Evolutionary conservation across 2,888 invertebrate species (phyloP).

Genomic region (Candidula unifasciata): DNA sequence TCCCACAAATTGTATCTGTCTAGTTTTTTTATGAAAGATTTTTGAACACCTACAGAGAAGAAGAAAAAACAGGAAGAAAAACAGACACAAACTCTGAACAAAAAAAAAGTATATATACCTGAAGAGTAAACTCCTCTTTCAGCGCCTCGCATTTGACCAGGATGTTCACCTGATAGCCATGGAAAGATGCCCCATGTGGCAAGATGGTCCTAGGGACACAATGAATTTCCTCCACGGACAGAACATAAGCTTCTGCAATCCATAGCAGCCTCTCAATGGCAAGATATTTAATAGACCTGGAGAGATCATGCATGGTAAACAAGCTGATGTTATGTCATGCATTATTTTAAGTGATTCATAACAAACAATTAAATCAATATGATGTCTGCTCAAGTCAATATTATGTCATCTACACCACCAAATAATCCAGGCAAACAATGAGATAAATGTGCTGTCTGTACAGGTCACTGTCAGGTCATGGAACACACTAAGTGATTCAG

Average conservation of each 20-base stretch:
- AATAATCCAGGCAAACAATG: too few species aligned
- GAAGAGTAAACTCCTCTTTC: conserved; percentile 76
- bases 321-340: too few species aligned
- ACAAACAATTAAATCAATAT: neutral
- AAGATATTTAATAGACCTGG: conserved; percentile 75
- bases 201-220: conserved; percentile 77
- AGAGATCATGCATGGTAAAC: too few species aligned
- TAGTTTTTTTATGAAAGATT: neutral
- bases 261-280: conserved; percentile 78
- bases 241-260: conserved; percentile 79
- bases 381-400: too few species aligned
- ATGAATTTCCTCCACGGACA: conserved; percentile 78
- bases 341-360: too few species aligned
- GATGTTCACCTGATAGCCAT: conserved; percentile 77
- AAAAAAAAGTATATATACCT: conserved; percentile 64
- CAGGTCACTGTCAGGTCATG: too few species aligned
- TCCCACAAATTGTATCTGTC: too few species aligned
- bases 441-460: too few species aligned
- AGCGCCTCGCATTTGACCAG: conserved; percentile 76
- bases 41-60: too few species aligned
- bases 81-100: neutral
- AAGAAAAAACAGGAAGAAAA: too few species aligned
- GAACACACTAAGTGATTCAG: too few species aligned
- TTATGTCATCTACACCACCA: too few species aligned
- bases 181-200: conserved; percentile 80